A percentile compares a stretch with the other conserved stretches of the same genome.
phyloP scores from a whole-genome alignment of 2,113 vertebrate genomes.

The Eurypyga helias region DNA sequence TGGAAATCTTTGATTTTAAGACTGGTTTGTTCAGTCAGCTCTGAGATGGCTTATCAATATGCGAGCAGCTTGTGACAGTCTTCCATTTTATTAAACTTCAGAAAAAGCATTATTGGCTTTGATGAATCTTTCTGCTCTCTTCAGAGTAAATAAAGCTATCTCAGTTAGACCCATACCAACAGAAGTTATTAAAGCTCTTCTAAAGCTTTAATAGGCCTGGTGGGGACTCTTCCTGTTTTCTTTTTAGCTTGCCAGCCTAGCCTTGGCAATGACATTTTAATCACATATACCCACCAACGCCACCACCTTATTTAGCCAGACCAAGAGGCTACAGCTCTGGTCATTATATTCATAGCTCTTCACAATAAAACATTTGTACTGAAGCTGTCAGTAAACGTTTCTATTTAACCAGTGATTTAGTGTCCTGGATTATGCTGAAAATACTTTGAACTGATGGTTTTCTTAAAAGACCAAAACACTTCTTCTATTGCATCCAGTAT shows the following conservation, averaged over 20 bases:
- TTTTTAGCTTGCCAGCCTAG: constrained; percentile 1
- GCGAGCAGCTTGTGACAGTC: background rate
- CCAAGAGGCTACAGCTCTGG: constrained; percentile 14
- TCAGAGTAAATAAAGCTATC: background rate
- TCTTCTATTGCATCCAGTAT: background rate
- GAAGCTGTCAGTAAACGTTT: constrained; percentile 55
- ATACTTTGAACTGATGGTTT: constrained; percentile 64
- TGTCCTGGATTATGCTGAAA: constrained; percentile 62
- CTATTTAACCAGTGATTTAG: constrained; percentile 53
- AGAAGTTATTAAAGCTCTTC: constrained; percentile 22
- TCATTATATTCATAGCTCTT: constrained; percentile 21
- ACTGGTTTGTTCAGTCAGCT: background rate
- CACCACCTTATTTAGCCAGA: constrained; percentile 48
- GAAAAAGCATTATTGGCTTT: background rate
- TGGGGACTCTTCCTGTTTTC: constrained; percentile 14
- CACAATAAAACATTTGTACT: constrained; percentile 52
- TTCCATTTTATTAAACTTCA: background rate
- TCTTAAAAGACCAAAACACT: constrained; percentile 36
- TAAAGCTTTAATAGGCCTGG: background rate
- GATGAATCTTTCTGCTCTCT: background rate
- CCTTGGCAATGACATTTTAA: constrained; percentile 43
- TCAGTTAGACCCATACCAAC: background rate
- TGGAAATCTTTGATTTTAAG: background rate
- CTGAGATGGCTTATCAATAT: background rate
- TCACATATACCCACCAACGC: background rate